Conservation (phyloP, 2,888 invertebrate species). For the Chrysolina americana region DNA sequence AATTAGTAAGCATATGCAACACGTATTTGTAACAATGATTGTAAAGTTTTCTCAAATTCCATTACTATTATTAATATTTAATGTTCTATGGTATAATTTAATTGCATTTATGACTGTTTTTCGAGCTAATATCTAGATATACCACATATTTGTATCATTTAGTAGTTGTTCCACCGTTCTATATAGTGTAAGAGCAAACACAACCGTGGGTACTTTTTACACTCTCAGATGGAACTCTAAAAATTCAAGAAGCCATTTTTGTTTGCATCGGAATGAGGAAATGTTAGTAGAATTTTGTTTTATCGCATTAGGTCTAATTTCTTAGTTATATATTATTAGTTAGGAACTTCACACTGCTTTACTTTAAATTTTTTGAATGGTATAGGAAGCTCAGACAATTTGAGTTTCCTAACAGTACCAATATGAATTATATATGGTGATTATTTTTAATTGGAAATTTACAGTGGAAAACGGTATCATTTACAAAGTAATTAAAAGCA, state of each 20-base stretch:
- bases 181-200: conserved; percentile 57
- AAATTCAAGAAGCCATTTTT: not conserved
- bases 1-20: conserved; percentile 57
- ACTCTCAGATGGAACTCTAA: conserved; percentile 28
- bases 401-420: no score
- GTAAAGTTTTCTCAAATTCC: conserved; percentile 59
- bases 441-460: not conserved
- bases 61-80: conserved; percentile 55
- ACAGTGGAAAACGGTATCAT: not conserved
- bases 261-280: no score
- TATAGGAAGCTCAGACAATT: no score
- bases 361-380: no score
- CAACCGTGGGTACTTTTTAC: conserved; percentile 43
- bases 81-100: conserved; percentile 51
- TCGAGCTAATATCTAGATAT: conserved; percentile 62
- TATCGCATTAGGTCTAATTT: not conserved
- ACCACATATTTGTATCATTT: conserved; percentile 53
- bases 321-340: not conserved
- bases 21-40: conserved; percentile 59
- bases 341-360: not conserved
- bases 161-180: conserved; percentile 46
- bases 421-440: not conserved
- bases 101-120: conserved; percentile 65
- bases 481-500: not conserved
- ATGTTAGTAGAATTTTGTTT: no score